A percentile compares a stretch with the other conserved stretches of the same genome.
phyloP scores from a whole-genome alignment of 2,113 vertebrate species.

The Pseudorasbora parva region DNA sequence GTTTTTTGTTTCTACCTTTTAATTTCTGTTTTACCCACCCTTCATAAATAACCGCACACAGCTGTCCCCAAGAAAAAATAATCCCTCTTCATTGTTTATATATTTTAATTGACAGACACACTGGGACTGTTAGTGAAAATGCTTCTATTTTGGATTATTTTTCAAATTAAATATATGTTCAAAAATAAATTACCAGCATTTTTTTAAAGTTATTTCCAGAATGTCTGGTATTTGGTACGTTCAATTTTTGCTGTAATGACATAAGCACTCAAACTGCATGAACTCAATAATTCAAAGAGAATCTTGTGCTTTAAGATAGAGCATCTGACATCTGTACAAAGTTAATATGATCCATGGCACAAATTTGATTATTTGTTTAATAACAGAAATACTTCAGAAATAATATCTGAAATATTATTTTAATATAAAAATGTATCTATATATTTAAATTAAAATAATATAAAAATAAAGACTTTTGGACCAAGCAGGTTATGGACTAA shows the following conservation, averaged over 20 bases:
- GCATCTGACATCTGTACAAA: neutral
- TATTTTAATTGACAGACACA: constrained; percentile 10
- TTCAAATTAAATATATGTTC: neutral
- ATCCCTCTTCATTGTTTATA: neutral
- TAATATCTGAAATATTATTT: neutral
- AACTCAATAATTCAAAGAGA: neutral
- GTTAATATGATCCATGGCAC: neutral
- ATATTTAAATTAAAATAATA: too few relatives aligned
- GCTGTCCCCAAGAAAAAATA: constrained; percentile 26
- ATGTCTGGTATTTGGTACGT: too few relatives aligned
- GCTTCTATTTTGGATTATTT: neutral
- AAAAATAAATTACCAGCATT: neutral
- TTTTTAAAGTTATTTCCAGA: too few relatives aligned
- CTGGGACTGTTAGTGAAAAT: neutral
- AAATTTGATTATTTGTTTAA: neutral
- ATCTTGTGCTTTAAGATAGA: neutral
- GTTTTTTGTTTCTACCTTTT: constrained; percentile 16
- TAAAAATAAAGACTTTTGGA: neutral
- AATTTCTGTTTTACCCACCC: constrained; percentile 11
- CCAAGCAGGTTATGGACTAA: neutral
- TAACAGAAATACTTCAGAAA: neutral
- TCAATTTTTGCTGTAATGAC: too few relatives aligned
- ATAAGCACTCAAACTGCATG: neutral
- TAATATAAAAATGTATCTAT: neutral
- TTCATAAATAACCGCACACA: constrained; percentile 19